These are phyloP conservation scores for Odontomachus brunneus DNA, from an alignment of 1,140 invertebrate species.

Conservation along the genomic window DNA sequence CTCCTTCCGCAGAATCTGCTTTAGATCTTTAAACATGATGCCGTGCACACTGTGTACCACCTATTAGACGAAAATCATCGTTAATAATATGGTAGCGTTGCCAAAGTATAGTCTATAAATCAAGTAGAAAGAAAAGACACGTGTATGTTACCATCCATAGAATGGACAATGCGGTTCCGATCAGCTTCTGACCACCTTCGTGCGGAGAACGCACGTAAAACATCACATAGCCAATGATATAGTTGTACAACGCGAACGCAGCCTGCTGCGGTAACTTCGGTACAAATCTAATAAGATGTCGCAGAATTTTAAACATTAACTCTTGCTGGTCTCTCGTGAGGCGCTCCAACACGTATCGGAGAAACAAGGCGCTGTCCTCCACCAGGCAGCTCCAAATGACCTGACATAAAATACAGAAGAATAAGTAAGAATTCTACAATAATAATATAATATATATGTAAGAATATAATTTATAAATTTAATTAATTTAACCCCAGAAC, in stretches of 20 bases:
- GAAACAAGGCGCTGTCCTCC: constrained; percentile 98
- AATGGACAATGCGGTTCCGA: constrained; percentile 96
- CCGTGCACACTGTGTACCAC: constrained; percentile 98
- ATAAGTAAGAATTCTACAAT: constrained; percentile 10
- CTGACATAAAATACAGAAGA: constrained; percentile 82
- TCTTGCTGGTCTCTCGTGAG: constrained; percentile 98
- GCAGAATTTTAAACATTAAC: constrained; percentile 96
- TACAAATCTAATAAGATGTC: constrained; percentile 97
- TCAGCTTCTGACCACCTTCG: constrained; percentile 96
- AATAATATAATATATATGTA: not conserved
- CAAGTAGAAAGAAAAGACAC: not conserved
- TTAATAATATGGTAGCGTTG: not conserved
- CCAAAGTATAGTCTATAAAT: not conserved
- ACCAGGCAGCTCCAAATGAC: constrained; percentile 99
- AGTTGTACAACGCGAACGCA: constrained; percentile 99
- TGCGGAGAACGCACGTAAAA: constrained; percentile 98
- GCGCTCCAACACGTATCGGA: constrained; percentile 98
- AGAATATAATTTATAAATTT: too few species aligned
- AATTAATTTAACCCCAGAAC: not conserved
- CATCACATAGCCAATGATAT: constrained; percentile 99
- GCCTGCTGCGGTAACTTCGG: constrained; percentile 98
- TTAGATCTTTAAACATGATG: constrained; percentile 99
- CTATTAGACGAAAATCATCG: constrained; percentile 83
- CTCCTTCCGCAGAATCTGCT: constrained; percentile 99
- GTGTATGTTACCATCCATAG: constrained; percentile 96